Evolutionary conservation across 2,113 vertebrate genomes (phyloP).

Genomic region (Pangasianodon hypophthalmus): DNA sequence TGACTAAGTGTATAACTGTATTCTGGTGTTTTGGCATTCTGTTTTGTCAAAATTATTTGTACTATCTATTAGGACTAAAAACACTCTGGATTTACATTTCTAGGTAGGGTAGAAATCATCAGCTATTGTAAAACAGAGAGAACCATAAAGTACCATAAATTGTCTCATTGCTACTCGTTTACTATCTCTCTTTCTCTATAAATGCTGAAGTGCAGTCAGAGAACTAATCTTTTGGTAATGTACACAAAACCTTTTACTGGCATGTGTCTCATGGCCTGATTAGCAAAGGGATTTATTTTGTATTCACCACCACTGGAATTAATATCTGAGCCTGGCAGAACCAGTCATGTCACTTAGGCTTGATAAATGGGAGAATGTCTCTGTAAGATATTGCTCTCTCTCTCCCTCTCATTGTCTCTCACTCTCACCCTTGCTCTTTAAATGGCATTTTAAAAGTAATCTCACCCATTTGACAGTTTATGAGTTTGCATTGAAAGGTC

Average conservation of each 20-base stretch:
- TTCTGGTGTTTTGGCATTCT: constrained; percentile 62
- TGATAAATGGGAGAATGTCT: constrained; percentile 72
- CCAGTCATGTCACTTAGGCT: constrained; percentile 69
- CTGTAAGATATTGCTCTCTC: constrained; percentile 65
- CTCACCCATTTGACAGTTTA: constrained; percentile 62
- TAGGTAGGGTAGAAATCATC: constrained; percentile 15
- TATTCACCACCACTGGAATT: constrained; percentile 75
- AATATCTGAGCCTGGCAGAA: constrained; percentile 72
- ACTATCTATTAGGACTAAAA: constrained; percentile 69
- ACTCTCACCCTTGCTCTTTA: constrained; percentile 29
- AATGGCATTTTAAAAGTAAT: constrained; percentile 50
- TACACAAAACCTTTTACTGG: constrained; percentile 75
- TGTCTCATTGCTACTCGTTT: constrained; percentile 33
- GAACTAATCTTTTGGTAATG: constrained; percentile 77
- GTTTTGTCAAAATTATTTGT: constrained; percentile 50
- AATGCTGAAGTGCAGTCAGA: constrained; percentile 67
- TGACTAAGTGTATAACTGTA: constrained; percentile 29
- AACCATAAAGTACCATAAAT: constrained; percentile 18
- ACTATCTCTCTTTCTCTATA: constrained; percentile 65
- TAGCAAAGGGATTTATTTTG: constrained; percentile 75
- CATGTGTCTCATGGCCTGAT: constrained; percentile 70
- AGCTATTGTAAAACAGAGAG: constrained; percentile 51
- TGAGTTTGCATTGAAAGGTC: constrained; percentile 43
- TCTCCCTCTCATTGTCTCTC: neutral
- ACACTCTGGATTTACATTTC: constrained; percentile 65